A percentile compares a stretch with the other conserved stretches of the same genome.
These are phyloP conservation scores for Sturnira hondurensis DNA, from an alignment of 2,113 vertebrate genomes.

Conservation along the genomic window DNA sequence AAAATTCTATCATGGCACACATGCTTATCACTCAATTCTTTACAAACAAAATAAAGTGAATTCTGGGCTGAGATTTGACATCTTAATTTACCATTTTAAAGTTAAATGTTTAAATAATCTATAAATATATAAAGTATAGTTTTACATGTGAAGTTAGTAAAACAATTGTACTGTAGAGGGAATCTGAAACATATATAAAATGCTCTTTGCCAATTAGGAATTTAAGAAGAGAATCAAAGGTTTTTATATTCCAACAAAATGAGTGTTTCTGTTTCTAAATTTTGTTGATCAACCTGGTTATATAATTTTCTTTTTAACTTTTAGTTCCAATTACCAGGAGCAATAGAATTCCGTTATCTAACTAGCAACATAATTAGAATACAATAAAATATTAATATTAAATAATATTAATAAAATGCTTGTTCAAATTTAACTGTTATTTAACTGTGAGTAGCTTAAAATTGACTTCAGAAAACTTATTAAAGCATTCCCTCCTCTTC, in stretches of 20 bases:
- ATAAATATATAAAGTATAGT: background rate
- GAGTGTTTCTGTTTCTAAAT: background rate
- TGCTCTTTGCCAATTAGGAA: background rate
- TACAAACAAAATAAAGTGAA: background rate
- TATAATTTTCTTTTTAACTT: background rate
- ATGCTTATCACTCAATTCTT: background rate
- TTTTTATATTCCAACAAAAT: background rate
- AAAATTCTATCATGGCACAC: background rate
- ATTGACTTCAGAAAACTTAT: background rate
- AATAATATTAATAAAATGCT: background rate
- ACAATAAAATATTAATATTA: background rate
- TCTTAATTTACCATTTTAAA: conserved; percentile 5
- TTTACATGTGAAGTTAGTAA: background rate
- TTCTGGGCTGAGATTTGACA: background rate
- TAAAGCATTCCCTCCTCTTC: background rate
- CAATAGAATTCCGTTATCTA: background rate
- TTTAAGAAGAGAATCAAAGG: background rate
- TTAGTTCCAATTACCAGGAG: background rate
- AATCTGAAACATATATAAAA: background rate
- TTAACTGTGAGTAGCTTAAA: background rate
- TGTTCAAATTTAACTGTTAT: background rate
- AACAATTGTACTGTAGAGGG: background rate
- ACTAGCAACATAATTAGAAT: background rate
- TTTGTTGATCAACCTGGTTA: background rate
- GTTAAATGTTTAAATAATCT: background rate